Evolutionary conservation across 2,113 vertebrate genomes (phyloP), one percentile per base, ranked within the genome.

Genomic region (Zosterops japonicus): DNA sequence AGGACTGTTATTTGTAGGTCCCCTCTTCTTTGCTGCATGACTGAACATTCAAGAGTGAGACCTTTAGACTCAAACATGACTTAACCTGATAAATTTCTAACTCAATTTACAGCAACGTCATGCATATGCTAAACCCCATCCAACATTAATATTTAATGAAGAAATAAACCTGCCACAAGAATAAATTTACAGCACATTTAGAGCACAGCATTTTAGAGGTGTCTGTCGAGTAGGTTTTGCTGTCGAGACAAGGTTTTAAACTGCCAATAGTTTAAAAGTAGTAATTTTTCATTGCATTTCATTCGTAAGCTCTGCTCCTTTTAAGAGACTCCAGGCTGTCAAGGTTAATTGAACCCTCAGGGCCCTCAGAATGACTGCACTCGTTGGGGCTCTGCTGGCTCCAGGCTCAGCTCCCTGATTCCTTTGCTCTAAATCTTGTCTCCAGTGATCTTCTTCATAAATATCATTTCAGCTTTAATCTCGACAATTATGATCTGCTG

Each of bases 141-240:
- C 49, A 95, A 63, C 93, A 96, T 97, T 89, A 96, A 96, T 97
- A 96, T 97, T 96, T 96, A 96, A 96, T 90, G 87, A 97, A 95
- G 95, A 96, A 96, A 96, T 96, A 97, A 97, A 97, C 83, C 96
- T 96, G 96, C 84, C 97, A 96, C 70, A 44, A 47, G 92, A 93
- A 96, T 93, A 92, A 96, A 96, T 97, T 97, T 95, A 95, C 86
- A 78, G 68, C 90, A 90, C 93, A 95, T 91, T 94, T 57, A 93
- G 84, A 0, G 31, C 25, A 28, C 65, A 89, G 70, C 84, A 39
- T 95, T 93, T 87, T 56, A 93, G 72, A 97, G 88, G 92, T 96
- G 90, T 96, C 94, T 90, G 82, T 79, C 59, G 74, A 91, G 90
- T 53, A 77, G 77, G 92, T 89, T 97, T 83, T 71, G 86, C 93